A percentile compares a stretch with the other conserved stretches of the same genome.
These are phyloP conservation scores for Ochotona curzoniae DNA, from an alignment of 2,113 vertebrate genomes.

Conservation along the genomic window DNA sequence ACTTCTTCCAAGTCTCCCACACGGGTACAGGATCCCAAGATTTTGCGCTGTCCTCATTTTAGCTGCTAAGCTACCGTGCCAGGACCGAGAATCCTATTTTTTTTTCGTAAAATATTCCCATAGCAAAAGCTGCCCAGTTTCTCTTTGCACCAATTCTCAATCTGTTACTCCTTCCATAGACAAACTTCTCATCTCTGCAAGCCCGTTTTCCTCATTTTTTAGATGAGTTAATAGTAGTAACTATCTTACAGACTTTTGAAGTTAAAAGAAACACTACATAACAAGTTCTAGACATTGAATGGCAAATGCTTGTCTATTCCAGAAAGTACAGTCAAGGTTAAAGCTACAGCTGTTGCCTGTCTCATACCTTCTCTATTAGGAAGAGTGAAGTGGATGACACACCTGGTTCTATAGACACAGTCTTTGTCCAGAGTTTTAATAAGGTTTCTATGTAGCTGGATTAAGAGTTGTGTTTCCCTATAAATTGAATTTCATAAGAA, in stretches of 20 bases:
- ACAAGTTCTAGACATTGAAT: neutral
- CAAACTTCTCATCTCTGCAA: neutral
- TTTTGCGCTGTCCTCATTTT: too few relatives aligned
- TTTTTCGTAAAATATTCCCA: too few relatives aligned
- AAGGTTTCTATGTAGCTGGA: neutral
- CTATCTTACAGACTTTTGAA: neutral
- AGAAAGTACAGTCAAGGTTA: neutral
- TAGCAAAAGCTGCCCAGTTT: too few relatives aligned
- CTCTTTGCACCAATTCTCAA: neutral
- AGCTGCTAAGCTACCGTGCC: too few relatives aligned
- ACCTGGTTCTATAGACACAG: neutral
- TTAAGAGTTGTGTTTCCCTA: neutral
- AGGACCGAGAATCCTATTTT: too few relatives aligned
- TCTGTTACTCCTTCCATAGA: neutral
- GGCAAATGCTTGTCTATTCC: neutral
- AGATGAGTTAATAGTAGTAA: neutral
- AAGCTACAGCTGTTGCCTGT: neutral
- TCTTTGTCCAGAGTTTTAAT: neutral
- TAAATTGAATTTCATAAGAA: constrained; percentile 23
- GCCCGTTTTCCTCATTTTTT: neutral
- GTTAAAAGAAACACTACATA: neutral
- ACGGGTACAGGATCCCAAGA: too few relatives aligned
- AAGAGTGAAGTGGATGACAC: neutral
- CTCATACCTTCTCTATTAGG: neutral
- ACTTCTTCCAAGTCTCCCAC: too few relatives aligned